Evolutionary conservation across 2,888 invertebrate species (phyloP).

Genomic region (Blastobasis adustella): DNA sequence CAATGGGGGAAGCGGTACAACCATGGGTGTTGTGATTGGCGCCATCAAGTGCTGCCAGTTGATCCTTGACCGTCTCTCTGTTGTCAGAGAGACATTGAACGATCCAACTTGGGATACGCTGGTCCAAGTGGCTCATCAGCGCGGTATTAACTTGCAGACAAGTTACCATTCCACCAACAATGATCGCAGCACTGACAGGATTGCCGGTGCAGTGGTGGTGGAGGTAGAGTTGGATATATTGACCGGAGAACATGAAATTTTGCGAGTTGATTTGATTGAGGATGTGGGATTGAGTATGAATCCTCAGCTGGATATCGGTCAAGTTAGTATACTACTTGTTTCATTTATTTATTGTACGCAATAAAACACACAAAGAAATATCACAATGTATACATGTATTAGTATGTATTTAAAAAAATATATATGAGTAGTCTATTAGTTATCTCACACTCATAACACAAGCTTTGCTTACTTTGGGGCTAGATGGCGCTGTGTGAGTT

Average conservation of each 20-base stretch:
- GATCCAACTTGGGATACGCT: slow-evolving; percentile 70
- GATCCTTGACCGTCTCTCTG: slow-evolving; percentile 58
- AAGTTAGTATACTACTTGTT: slow-evolving; percentile 46
- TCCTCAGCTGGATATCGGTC: slow-evolving; percentile 80
- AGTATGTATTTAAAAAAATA: too few species aligned
- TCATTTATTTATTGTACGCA: not conserved
- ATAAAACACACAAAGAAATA: too few species aligned
- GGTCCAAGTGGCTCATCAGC: slow-evolving; percentile 55
- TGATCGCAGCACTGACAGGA: slow-evolving; percentile 36
- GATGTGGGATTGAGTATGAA: slow-evolving; percentile 80
- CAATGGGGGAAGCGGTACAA: slow-evolving; percentile 78
- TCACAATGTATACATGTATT: too few species aligned
- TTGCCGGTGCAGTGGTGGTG: slow-evolving; percentile 73
- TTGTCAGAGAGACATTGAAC: slow-evolving; percentile 48
- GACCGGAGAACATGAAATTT: slow-evolving; percentile 79
- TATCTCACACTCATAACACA: too few species aligned
- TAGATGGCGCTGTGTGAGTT: too few species aligned
- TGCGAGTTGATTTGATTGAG: slow-evolving; percentile 78
- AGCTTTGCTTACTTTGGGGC: too few species aligned
- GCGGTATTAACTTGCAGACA: slow-evolving; percentile 48
- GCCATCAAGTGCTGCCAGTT: slow-evolving; percentile 67
- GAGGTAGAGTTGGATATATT: slow-evolving; percentile 84
- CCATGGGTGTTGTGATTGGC: slow-evolving; percentile 35
- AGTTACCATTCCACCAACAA: slow-evolving; percentile 37
- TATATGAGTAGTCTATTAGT: too few species aligned